Base-by-base conservation (phyloP, 2,113 vertebrate species). In the Ochotona curzoniae region DNA sequence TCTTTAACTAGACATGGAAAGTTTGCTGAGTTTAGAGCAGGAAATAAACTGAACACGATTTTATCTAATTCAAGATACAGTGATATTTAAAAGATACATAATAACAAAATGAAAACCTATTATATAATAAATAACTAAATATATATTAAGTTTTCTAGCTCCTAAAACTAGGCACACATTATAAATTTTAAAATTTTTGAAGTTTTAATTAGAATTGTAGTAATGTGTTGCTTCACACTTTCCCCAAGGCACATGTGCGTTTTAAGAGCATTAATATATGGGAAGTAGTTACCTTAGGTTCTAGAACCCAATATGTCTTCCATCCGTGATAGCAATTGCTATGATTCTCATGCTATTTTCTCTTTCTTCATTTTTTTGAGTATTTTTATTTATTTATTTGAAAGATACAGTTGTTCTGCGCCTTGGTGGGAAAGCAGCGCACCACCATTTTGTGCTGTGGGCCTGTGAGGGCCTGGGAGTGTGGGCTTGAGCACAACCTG, bases 1-100 rank as follows among this genome's bases (percentile, higher is more conserved):
- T 93, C 25, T 93, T 94, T 93, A 69, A 86, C 38, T 82, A 21
- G 11, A 61, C 61, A 80, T 14, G 79, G 32, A 87, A 78, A 69
- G 73, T 76, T 92, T 47, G 30, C 51, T 93, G 49, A 84, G 82
- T 84, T 89, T 89, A 94, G 10, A 94, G 83, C 30, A 85, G 69
- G 17, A 89, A 84, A 26, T 79, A 51, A 63, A 70, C 25, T 60
- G 28, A 93, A 73, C n/a, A 51, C 49, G 57, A 7, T 73, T 76
- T 91, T 85, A 71, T 47, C n/a, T 79, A 30, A 64, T 79, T 87
- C 30, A 84, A 86, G 15, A 47, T 85, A 13, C n/a, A 74, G 13
- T 70, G 54, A 1, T 69, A 61, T 23, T 85, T 61, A 0, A 1
- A 74, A 28, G 66, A 94, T 51, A 18, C 9, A 71, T 61, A 76